Percentiles rank a stretch among this genome's conserved stretches.
phyloP scores from a whole-genome alignment of 2,113 vertebrate species.

The Columba livia region DNA sequence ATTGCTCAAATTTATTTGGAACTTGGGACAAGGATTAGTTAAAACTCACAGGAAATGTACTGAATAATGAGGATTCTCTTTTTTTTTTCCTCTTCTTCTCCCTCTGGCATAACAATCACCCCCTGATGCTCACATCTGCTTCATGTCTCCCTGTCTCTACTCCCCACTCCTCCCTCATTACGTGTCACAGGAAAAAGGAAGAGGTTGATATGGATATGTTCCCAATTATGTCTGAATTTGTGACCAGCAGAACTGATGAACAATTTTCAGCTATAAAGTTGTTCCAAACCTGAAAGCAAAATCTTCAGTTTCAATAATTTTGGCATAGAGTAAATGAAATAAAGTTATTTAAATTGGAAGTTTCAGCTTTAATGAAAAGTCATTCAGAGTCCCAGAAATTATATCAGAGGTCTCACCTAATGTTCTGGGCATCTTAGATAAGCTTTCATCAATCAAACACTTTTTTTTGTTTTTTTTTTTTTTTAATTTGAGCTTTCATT shows the following conservation, averaged over 20 bases:
- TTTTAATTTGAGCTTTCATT: background rate
- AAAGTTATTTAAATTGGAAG: background rate
- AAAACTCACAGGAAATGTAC: background rate
- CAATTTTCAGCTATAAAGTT: background rate
- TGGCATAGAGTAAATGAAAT: background rate
- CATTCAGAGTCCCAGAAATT: background rate
- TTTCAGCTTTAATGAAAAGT: background rate
- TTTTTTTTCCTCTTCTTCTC: fast-evolving
- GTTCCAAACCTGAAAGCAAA: background rate
- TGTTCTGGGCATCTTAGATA: background rate
- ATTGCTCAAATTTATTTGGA: background rate
- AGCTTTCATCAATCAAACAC: background rate
- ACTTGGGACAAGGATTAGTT: background rate
- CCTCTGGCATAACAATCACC: background rate
- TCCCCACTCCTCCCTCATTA: background rate
- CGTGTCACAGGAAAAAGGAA: background rate
- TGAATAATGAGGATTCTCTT: background rate
- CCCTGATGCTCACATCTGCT: background rate
- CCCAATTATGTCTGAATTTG: background rate
- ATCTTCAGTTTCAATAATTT: background rate
- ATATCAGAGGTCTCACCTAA: background rate
- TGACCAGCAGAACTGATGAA: background rate
- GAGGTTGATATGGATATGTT: too few species aligned
- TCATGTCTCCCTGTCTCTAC: fast-evolving
- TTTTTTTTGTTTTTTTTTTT: background rate